Evolutionary conservation across 1,140 invertebrate genomes (phyloP).

Genomic region (Arion vulgaris): DNA sequence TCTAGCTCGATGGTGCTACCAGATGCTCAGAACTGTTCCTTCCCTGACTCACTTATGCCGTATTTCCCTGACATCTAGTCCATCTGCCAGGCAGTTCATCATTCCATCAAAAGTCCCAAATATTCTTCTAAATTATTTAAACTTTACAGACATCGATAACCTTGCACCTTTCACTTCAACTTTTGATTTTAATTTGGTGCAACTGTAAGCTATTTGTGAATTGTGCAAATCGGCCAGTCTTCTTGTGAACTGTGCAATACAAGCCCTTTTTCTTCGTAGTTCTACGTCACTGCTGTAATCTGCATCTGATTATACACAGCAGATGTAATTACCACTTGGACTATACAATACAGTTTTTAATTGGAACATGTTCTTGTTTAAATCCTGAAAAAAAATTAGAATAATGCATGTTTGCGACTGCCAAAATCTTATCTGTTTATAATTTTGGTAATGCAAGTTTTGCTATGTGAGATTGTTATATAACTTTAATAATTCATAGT

Average conservation of each 20-base stretch:
- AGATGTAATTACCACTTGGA: no score
- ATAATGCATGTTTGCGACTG: no score
- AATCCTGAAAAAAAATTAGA: no score
- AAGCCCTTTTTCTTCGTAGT: no score
- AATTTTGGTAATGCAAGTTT: no score
- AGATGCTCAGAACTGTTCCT: conserved; percentile 26
- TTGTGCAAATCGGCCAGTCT: neutral
- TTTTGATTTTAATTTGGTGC: conserved; percentile 16
- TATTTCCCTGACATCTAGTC: conserved; percentile 13
- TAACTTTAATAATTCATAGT: no score
- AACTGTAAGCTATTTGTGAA: neutral
- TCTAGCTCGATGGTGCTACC: conserved; percentile 49
- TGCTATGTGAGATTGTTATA: no score
- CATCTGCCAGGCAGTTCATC: neutral
- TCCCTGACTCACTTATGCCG: conserved; percentile 50
- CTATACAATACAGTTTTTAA: no score
- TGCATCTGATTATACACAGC: no score
- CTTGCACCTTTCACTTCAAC: conserved; percentile 9
- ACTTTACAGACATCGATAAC: conserved; percentile 27
- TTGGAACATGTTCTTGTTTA: no score
- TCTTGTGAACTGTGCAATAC: neutral
- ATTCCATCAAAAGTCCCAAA: neutral
- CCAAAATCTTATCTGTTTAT: no score
- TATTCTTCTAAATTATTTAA: conserved; percentile 20
- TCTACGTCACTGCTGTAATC: no score